Base-by-base conservation (phyloP, 2,888 invertebrate species). In the Nysson spinosus region DNA sequence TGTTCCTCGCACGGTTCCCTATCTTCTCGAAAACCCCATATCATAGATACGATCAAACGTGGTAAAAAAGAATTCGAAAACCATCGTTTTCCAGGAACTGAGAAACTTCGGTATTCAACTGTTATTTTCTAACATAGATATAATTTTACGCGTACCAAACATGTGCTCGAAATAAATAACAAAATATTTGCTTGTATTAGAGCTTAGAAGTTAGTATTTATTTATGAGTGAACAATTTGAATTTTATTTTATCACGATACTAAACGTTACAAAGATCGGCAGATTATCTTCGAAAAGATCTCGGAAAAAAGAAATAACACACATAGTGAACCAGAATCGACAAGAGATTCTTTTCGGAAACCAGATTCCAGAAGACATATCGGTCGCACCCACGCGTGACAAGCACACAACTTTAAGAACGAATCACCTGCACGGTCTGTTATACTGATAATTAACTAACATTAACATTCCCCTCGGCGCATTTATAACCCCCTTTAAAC, bases 401-500 rank as follows among this genome's bases (percentile, higher is more conserved):
- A 64, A 47, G 50, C 51, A 28, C n/a, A 16, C 58, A 34, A 6
- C 35, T 43, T 50, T 51, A 60, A 54, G 67, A 70, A 72, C 70
- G 69, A 47, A 72, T 70, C 72, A 54, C 46, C 51, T 42, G 56
- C 69, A 55, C 40, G 51, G 24, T 43, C 54, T 65, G 62, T 78
- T 79, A 77, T 72, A 78, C 75, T 65, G 77, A 80, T 81, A 83
- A 83, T 83, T 83, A 83, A 80, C 80, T 71, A 71, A 72, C 79
- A 76, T 84, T 82, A 80, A 80, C 76, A 78, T 79, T 75, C 79
- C 67, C 54, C 58, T 58, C 61, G 66, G 54, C 57, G 70, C 70
- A 66, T 60, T 79, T 70, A 67, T 69, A 73, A 67, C 66, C 52
- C 69, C 54, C 54, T 44, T 49, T 52, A 52, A 60, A 64, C 54